Percentiles rank a stretch among this genome's conserved stretches.
These are phyloP conservation scores for Tragelaphus imberbis DNA, from an alignment of 2,113 vertebrate genomes.

Conservation along the genomic window DNA sequence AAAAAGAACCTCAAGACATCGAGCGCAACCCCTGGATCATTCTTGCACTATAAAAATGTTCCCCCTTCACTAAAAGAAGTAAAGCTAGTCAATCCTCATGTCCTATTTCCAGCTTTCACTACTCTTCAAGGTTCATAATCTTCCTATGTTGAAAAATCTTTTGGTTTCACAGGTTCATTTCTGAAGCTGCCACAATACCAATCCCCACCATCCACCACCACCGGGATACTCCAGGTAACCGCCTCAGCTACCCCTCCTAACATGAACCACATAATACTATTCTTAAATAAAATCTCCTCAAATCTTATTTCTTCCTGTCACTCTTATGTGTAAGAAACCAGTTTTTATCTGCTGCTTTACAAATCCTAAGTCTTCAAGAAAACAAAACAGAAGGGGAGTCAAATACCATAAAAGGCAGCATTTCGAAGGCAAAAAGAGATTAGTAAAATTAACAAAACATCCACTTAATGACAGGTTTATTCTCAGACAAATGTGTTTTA, in stretches of 20 bases:
- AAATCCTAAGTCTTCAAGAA: background rate
- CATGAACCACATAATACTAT: background rate
- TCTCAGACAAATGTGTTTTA: background rate
- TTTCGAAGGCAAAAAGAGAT: background rate
- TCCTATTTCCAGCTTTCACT: background rate
- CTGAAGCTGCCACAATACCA: background rate
- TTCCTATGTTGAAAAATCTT: background rate
- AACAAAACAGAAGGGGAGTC: background rate
- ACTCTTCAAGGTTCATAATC: background rate
- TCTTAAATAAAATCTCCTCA: background rate
- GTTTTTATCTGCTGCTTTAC: background rate
- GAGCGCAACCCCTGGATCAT: background rate
- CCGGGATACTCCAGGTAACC: background rate
- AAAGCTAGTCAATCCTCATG: background rate
- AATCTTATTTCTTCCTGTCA: background rate
- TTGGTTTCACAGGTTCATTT: background rate
- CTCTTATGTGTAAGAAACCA: background rate
- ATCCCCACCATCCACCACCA: background rate
- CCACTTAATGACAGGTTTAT: background rate
- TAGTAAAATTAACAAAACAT: background rate
- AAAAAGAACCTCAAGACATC: background rate
- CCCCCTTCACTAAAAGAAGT: background rate
- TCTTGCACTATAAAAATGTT: background rate
- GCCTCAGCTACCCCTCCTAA: background rate
- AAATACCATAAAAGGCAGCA: background rate